Conservation (phyloP, 2,113 vertebrate genomes). For the Hylia prasina region DNA sequence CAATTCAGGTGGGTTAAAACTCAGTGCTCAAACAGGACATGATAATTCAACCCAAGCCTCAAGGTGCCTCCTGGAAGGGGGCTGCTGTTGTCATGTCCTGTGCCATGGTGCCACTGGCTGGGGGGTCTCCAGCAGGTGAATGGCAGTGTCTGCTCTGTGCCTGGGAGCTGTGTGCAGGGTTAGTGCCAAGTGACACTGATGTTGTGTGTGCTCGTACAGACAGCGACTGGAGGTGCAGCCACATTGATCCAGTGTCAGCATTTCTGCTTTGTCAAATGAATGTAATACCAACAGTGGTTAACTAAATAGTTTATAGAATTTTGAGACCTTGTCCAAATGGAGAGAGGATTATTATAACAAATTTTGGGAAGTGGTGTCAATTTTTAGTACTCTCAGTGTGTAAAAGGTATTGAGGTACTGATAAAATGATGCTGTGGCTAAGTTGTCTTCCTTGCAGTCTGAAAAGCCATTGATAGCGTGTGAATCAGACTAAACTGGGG, state of each 20-base stretch:
- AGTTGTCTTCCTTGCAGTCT: not conserved
- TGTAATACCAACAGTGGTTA: not conserved
- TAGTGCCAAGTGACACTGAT: not conserved
- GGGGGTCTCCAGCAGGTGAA: not conserved
- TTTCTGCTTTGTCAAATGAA: not conserved
- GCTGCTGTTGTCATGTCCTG: fast-evolving
- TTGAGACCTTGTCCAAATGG: not conserved
- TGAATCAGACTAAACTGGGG: not conserved
- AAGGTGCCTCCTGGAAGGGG: not conserved
- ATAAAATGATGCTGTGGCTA: not conserved
- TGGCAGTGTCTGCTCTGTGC: not conserved
- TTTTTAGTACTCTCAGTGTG: not conserved
- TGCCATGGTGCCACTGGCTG: too few species aligned
- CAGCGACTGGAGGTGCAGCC: not conserved
- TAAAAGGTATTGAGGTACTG: not conserved
- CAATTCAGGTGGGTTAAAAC: not conserved
- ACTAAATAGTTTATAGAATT: not conserved
- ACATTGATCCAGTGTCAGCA: not conserved
- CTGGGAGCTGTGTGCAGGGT: not conserved
- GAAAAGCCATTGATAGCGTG: not conserved
- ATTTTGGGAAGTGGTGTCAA: not conserved
- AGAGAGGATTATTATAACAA: not conserved
- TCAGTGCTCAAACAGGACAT: not conserved
- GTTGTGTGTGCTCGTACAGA: fast-evolving
- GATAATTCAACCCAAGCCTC: not conserved